A percentile compares a stretch with the other conserved stretches of the same genome.
These are phyloP conservation scores for Melanotaenia nigrans DNA, from an alignment of 2,797 vertebrate genomes.

Conservation along the genomic window DNA sequence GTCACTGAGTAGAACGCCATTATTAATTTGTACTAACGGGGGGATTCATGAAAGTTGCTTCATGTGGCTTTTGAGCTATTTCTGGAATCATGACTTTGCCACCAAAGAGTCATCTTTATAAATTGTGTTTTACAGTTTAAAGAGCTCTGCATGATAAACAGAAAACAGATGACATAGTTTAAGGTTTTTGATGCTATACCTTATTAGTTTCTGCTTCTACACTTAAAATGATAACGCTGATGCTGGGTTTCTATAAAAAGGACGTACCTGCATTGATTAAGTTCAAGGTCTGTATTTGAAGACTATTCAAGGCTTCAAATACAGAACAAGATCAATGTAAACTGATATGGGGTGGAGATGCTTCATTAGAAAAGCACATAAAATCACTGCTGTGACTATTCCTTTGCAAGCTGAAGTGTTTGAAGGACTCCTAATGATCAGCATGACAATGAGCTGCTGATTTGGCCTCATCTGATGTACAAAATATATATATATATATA, in stretches of 20 bases:
- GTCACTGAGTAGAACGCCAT: slow-evolving; percentile 17
- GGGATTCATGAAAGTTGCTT: not conserved
- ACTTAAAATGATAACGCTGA: not conserved
- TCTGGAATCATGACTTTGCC: slow-evolving; percentile 1
- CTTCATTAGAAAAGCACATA: not conserved
- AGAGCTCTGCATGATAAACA: not conserved
- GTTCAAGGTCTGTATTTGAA: not conserved
- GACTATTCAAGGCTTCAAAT: too few species aligned
- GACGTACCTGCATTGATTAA: not conserved
- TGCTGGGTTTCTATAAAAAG: not conserved
- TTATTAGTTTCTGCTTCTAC: not conserved
- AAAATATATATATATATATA: not conserved
- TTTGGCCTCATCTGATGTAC: slow-evolving; percentile 15
- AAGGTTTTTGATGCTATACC: not conserved
- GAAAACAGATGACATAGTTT: not conserved
- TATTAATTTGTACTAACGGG: slow-evolving; percentile 20
- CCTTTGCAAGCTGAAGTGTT: slow-evolving; percentile 6
- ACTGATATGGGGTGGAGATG: not conserved
- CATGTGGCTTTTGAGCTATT: not conserved
- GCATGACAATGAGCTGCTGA: slow-evolving; percentile 13
- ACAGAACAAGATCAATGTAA: not conserved
- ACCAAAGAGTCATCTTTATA: not conserved
- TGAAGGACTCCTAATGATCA: slow-evolving; percentile 12
- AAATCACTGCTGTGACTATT: not conserved
- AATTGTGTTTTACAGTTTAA: slow-evolving; percentile 7